These are phyloP conservation scores for Epinotia demarniana DNA, from an alignment of 2,888 invertebrate genomes.

Conservation along the genomic window DNA sequence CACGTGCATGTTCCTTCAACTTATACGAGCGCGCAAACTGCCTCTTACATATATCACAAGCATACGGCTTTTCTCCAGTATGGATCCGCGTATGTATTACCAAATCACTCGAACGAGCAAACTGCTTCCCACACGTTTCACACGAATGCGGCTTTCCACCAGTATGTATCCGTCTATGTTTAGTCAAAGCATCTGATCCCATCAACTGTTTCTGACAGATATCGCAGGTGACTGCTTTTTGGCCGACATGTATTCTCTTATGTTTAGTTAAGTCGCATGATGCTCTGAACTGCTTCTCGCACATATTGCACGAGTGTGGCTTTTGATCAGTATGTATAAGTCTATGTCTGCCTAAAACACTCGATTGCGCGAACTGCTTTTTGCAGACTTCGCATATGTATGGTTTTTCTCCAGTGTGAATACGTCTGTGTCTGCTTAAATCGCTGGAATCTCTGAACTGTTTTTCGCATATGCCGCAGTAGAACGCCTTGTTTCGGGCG, in stretches of 20 bases:
- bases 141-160: neutral
- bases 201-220: neutral
- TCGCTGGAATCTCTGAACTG: constrained; percentile 14
- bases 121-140: neutral
- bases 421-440: neutral
- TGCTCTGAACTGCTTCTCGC: neutral
- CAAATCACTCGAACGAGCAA: neutral
- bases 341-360: neutral
- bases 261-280: constrained; percentile 1
- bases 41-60: too few relatives aligned
- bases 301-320: neutral
- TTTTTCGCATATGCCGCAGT: neutral
- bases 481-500: neutral
- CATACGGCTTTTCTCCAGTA: too few relatives aligned
- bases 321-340: neutral
- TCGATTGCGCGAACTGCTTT: neutral
- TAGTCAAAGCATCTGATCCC: neutral
- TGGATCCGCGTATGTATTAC: too few relatives aligned
- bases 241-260: neutral
- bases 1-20: too few relatives aligned
- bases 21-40: too few relatives aligned
- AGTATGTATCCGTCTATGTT: neutral
- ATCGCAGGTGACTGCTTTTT: neutral
- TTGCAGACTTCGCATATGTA: neutral
- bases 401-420: constrained; percentile 5